Evolutionary conservation across 2,797 vertebrate genomes (phyloP).

Genomic region (Crenichthys baileyi): DNA sequence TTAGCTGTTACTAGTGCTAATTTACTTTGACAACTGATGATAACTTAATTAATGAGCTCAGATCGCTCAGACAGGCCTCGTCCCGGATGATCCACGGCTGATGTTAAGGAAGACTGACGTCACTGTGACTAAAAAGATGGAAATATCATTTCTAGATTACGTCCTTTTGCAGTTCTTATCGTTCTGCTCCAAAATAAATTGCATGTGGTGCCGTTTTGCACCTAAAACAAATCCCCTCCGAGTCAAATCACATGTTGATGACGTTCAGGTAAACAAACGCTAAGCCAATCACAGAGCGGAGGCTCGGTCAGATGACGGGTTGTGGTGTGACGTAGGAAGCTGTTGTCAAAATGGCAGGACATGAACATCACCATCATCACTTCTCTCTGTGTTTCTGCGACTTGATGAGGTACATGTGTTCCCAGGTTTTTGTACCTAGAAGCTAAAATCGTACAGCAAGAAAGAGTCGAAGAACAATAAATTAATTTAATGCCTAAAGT

Average conservation of each 20-base stretch:
- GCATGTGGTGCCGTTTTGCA: background rate
- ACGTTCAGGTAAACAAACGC: slow-evolving; percentile 44
- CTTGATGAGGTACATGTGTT: slow-evolving; percentile 54
- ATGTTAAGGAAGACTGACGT: background rate
- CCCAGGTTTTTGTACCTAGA: accelerated
- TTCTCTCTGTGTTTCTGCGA: slow-evolving; percentile 67
- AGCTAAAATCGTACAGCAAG: background rate
- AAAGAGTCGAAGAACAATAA: background rate
- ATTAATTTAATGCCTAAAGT: background rate
- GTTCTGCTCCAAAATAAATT: background rate
- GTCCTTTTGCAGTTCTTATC: background rate
- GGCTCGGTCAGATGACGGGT: slow-evolving; percentile 28
- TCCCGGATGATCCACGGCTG: background rate
- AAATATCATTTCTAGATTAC: background rate
- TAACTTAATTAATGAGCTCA: background rate
- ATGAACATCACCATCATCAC: slow-evolving; percentile 41
- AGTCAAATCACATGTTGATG: slow-evolving; percentile 35
- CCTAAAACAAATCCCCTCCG: background rate
- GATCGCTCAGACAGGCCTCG: background rate
- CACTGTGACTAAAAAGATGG: background rate
- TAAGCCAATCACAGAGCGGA: slow-evolving; percentile 46
- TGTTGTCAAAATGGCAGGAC: slow-evolving; percentile 67
- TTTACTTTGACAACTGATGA: background rate
- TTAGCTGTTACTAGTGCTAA: background rate
- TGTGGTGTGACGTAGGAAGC: background rate